phyloP scores from a whole-genome alignment of 2,113 vertebrate genomes.

The Gallinago jamesoni region DNA sequence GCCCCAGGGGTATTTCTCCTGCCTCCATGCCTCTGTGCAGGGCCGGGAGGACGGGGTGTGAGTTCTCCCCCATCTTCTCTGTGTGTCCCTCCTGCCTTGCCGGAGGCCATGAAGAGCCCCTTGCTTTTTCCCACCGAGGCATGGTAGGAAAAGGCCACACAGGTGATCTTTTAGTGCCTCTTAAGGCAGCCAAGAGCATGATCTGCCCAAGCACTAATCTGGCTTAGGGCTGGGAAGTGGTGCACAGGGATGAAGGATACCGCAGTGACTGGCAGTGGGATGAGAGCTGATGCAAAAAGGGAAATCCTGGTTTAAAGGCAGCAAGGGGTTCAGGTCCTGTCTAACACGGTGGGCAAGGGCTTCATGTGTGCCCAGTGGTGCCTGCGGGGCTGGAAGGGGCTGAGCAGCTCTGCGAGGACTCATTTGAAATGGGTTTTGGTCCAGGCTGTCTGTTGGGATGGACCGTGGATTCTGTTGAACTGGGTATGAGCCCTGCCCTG shows the following conservation, averaged over 20 bases:
- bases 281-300: neutral
- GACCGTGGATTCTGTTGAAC: neutral
- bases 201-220: neutral
- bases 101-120: neutral
- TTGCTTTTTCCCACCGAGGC: neutral
- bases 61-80: neutral
- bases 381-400: accelerated
- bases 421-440: neutral
- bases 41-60: neutral
- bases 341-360: accelerated
- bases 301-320: neutral
- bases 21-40: neutral
- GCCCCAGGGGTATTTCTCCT: neutral
- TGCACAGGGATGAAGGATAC: neutral
- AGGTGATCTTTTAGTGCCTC: neutral
- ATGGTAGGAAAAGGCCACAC: neutral
- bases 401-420: accelerated
- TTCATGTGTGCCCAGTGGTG: neutral
- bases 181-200: neutral
- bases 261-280: accelerated
- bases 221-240: neutral
- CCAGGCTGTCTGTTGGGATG: neutral
- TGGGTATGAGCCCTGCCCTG: neutral
- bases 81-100: accelerated
- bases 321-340: neutral